These are phyloP conservation scores for Brachionus rotundiformis DNA, from an alignment of 1,140 invertebrate genomes.

Conservation along the genomic window DNA sequence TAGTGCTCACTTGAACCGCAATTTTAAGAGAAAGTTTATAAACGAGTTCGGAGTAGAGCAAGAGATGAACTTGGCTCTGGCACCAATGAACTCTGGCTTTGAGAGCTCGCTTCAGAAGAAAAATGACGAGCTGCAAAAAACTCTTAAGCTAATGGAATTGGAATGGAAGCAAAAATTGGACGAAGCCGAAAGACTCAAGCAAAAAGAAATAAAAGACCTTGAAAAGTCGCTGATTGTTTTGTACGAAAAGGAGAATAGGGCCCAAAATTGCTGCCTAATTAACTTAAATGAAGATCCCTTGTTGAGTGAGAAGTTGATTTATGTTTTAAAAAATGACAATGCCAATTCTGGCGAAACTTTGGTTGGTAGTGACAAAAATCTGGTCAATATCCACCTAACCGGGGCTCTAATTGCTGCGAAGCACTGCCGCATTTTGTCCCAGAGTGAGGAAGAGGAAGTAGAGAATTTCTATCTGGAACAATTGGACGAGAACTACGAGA, in stretches of 20 bases:
- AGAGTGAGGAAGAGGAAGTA: constrained; percentile 53
- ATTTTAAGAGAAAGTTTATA: constrained; percentile 36
- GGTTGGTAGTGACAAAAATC: constrained; percentile 61
- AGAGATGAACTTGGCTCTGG: constrained; percentile 15
- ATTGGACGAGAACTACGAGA: constrained; percentile 2
- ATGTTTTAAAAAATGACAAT: constrained; percentile 65
- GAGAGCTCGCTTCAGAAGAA: constrained; percentile 65
- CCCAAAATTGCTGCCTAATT: constrained; percentile 62
- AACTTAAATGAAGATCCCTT: constrained; percentile 74
- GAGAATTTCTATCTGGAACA: constrained; percentile 2
- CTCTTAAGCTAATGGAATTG: not conserved
- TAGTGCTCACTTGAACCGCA: constrained; percentile 26
- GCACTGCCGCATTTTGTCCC: constrained; percentile 69
- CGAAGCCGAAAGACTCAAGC: constrained; percentile 56
- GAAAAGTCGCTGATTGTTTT: constrained; percentile 61
- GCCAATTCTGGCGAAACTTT: constrained; percentile 58
- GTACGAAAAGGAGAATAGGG: constrained; percentile 54
- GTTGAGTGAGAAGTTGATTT: constrained; percentile 72
- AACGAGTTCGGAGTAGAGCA: constrained; percentile 21
- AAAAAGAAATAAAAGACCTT: constrained; percentile 60
- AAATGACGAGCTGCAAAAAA: constrained; percentile 54
- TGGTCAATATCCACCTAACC: constrained; percentile 69
- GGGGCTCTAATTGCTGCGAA: constrained; percentile 70
- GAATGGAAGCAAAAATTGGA: constrained; percentile 50
- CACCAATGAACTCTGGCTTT: not conserved